These are phyloP conservation scores for Physeter macrocephalus DNA, from an alignment of 2,113 vertebrate species.

Conservation along the genomic window DNA sequence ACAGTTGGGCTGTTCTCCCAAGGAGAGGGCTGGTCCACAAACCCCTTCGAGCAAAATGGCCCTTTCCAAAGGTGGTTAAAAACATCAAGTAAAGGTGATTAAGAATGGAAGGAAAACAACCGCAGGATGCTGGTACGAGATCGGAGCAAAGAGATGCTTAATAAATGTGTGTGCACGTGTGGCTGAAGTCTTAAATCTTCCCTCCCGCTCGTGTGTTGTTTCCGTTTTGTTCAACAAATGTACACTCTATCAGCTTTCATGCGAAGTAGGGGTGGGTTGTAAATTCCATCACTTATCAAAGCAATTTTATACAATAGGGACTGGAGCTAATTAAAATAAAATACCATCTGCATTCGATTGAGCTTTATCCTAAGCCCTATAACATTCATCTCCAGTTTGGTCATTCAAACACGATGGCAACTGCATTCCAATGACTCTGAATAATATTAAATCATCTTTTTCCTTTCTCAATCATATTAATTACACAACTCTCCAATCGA, in stretches of 20 bases:
- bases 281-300: conserved; percentile 44
- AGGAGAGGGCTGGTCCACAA: neutral
- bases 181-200: neutral
- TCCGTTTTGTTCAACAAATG: neutral
- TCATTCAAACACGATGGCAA: neutral
- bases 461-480: conserved; percentile 32
- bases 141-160: neutral
- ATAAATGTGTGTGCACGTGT: too few species aligned
- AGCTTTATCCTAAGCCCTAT: conserved; percentile 46
- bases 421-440: neutral
- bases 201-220: neutral
- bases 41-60: neutral
- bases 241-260: neutral
- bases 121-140: rapidly evolving
- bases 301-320: neutral
- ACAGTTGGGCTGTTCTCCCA: neutral
- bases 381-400: conserved; percentile 50
- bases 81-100: conserved; percentile 9
- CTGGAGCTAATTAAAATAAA: conserved; percentile 58
- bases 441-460: conserved; percentile 50
- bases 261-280: neutral
- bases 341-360: conserved; percentile 62
- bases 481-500: neutral
- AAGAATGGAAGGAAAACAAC: neutral
- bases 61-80: neutral